Percentiles rank a stretch among this genome's conserved stretches.
Evolutionary conservation across 1,140 invertebrate genomes (phyloP).

Genomic region (Trichonephila clavipes): DNA sequence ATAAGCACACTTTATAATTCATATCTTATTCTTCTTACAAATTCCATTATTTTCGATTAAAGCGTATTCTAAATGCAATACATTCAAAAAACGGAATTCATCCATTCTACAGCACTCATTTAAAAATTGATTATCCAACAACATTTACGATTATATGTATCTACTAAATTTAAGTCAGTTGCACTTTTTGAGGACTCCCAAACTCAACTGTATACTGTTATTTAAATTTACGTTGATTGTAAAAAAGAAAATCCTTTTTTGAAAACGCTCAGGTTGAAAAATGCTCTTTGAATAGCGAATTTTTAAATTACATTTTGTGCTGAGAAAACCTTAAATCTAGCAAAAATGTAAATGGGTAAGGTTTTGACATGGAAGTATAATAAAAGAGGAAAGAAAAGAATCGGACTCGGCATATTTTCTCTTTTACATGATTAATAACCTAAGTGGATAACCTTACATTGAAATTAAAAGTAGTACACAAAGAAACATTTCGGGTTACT

Average conservation of each 20-base stretch:
- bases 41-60: too few species aligned
- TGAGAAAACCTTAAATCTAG: neutral
- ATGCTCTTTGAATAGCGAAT: neutral
- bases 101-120: too few species aligned
- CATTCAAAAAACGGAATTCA: too few species aligned
- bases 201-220: too few species aligned
- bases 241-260: neutral
- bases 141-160: too few species aligned
- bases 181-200: too few species aligned
- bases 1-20: too few species aligned
- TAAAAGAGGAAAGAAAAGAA: neutral
- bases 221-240: neutral
- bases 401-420: neutral
- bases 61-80: too few species aligned
- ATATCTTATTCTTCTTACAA: too few species aligned
- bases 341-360: conserved; percentile 3
- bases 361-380: neutral
- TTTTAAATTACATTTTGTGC: conserved; percentile 4
- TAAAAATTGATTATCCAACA: too few species aligned
- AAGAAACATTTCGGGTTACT: neutral
- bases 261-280: neutral
- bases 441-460: neutral
- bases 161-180: too few species aligned
- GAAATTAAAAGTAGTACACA: neutral
- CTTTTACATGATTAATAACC: conserved; percentile 4